Conservation (phyloP, 2,113 vertebrate genomes). For the Chaetura pelagica region DNA sequence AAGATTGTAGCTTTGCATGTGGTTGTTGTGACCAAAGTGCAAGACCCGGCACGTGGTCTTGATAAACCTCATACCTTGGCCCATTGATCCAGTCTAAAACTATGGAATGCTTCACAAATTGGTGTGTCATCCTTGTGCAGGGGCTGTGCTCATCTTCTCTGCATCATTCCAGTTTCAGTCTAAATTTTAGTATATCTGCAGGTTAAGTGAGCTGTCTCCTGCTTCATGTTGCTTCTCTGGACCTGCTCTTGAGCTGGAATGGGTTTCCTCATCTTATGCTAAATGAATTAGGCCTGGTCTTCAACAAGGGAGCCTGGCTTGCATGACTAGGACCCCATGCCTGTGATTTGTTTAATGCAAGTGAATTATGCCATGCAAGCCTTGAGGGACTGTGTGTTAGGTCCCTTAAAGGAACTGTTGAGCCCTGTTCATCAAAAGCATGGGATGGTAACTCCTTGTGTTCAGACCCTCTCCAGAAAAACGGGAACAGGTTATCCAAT, state of each 20-base stretch:
- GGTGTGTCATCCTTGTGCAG: slow-evolving; percentile 74
- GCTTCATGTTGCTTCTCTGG: not conserved
- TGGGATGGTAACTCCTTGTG: not conserved
- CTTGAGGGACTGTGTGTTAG: not conserved
- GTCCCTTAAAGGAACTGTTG: not conserved
- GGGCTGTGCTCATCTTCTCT: not conserved
- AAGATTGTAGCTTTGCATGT: no score
- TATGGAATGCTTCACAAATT: slow-evolving; percentile 64
- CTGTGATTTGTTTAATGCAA: not conserved
- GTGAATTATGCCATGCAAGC: not conserved
- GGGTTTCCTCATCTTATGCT: not conserved
- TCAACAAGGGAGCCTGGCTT: not conserved
- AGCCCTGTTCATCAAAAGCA: not conserved
- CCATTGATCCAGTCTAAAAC: not conserved
- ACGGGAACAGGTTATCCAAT: not conserved
- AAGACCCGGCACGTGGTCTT: no score
- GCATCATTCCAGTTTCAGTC: not conserved
- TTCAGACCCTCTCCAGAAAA: not conserved
- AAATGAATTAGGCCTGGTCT: not conserved
- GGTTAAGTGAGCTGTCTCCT: not conserved
- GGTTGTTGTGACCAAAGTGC: no score
- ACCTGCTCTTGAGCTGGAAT: not conserved
- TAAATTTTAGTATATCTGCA: not conserved
- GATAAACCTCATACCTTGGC: no score
- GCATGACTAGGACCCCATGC: not conserved